Base-by-base conservation (phyloP, 1,140 invertebrate genomes). In the Atta cephalotes region DNA sequence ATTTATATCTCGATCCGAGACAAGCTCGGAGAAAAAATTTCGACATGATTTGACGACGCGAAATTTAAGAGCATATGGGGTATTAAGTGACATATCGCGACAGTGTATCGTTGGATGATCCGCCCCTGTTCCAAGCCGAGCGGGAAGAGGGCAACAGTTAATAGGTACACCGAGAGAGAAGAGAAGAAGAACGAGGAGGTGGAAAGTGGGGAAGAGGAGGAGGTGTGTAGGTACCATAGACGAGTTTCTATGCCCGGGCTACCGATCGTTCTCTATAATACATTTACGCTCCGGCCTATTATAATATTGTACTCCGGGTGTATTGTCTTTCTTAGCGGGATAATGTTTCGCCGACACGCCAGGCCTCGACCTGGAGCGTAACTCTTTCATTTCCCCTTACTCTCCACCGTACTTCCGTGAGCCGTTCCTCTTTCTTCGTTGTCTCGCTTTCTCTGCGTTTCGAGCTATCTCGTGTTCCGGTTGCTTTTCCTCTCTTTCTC, bases 301-400 rank as follows among this genome's bases (percentile, higher is more conserved):
- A 92, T 93, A 92, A 92, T 93, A 93, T 92, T 92, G 89, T 92
- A 66, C 87, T 90, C 87, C 65, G 81, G 84, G 88, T 84, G 90
- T 92, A 92, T 92, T 92, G 91, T 91, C 91, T 92, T 91, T 90
- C 90, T 85, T 88, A 77, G 88, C 84, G 84, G 89, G 84, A 91
- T 92, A 92, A 92, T 92, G 91, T 92, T 92, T 90, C 90, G 85
- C 31, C 86, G 91, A 92, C 91, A 92, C 91, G 91, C 91, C 88
- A 91, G 90, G 88, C 80, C 85, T 87, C 90, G 87, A 91, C 87
- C 90, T 74, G 76, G n/a, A 76, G 77, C 71, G 66, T 91, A 91
- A 91, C 90, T 91, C 90, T 91, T 91, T 91, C 89, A 66, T 91
- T 89, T 89, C 89, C 89, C 85, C 82, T 87, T 62, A 80, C 89